Evolutionary conservation across 2,888 invertebrate genomes (phyloP), one percentile per base, ranked within the genome.

Genomic region (Acrobasis suavella): DNA sequence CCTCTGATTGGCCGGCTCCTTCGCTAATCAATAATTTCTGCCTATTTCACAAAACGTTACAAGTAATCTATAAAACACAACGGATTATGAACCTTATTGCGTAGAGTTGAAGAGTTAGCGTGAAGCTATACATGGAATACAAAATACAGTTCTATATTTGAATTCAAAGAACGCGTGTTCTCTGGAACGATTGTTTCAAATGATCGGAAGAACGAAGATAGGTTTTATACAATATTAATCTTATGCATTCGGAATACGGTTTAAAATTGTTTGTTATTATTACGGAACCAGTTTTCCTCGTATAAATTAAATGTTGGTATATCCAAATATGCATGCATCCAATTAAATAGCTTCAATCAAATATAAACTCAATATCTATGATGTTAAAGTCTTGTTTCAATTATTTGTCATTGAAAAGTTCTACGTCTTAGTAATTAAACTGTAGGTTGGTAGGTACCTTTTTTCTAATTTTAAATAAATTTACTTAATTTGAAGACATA

Each of bases 21-120:
- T 78, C 79, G 75, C 84, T 85, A 86, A 91, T 91, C 91, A 88
- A 91, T 91, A 91, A 80, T 68, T 69, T 71, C 62, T 22, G 32
- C 46, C 58, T 64, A 17, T 62, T 61, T 32, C 56, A 49, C 65
- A 49, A 65, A 81, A 81, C 15, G 80, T 49, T 74, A 55, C 69
- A 76, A 62, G 50, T 51, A 16, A 16, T 22, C 6, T 6, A 9
- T 22, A 9, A 16, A 7, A 16, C 42, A 50, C 64, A 64, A 55
- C 14, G 42, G 12, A 64, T 60, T 60, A 46, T 42, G 54, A 49
- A 51, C 55, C 58, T 50, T 62, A 17, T 22, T 16, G 8, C 9
- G 37, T 52, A 46, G 42, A 2, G 1, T 38, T 52, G 58, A 39
- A 60, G 50, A 37, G 14, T 14, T 14, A 14, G 46, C 7, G 14